Evolutionary conservation across 2,888 invertebrate species (phyloP), one percentile per base, ranked within the genome.

Genomic region (Apoda limacodes): DNA sequence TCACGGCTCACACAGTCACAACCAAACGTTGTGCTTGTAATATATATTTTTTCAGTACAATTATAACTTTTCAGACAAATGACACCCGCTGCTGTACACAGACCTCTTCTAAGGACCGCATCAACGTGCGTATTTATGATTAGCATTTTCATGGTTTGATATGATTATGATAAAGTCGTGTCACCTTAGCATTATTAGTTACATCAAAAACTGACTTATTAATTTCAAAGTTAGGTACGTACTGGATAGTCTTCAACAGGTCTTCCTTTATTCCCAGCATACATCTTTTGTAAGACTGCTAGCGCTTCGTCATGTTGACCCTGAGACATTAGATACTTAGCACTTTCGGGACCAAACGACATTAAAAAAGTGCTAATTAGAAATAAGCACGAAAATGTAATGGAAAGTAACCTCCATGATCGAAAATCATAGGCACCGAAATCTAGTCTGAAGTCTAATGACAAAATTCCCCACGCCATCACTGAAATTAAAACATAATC

Each of bases 391-490:
- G 86, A 82, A 42, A 90, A 84, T 0, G 86, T 36, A 1, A 88
- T 75, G 1, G 89, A 60, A 21, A 91, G 84, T 2, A 92, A 50
- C 25, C 93, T 81, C 93, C 93, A 93, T 0, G 91, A 85, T 28
- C 85, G 82, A 43, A 87, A 86, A 2, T 64, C 49, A 42, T 89
- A 70, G 1, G 67, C 57, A 2, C 86, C 67, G 17, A 83, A 60
- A 42, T 71, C 58, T 35, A 60, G 42, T 22, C 68, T 53, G 39
- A 84, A 68, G 25, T 78, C 58, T 1, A 82, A 34, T 0, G 92
- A 90, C 14, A 92, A 76, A 9, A 92, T 80, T 2, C 74, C 70
- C 84, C 88, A 88, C 0, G 88, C 89, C 33, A 88, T 49, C 22
- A 85, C 89, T 85, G 55, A 32, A 63, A 63, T 31, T 22, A 7